Base-by-base conservation (phyloP, 1,140 invertebrate species). In the Heliconius hermathena region DNA sequence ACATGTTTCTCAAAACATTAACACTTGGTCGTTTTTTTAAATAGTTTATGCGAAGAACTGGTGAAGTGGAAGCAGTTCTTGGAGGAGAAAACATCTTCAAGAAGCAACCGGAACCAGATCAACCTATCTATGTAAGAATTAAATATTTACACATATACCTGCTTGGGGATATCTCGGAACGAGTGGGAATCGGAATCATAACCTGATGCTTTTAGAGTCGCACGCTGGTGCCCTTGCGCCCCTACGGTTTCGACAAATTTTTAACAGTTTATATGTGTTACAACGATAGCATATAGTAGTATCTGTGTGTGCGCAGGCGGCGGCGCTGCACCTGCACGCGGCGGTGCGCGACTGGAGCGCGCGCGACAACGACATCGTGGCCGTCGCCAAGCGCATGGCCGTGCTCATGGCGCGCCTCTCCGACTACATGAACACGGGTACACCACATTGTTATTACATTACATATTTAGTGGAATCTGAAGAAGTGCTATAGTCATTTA, bases 301-400 rank as follows among this genome's bases (percentile, higher is more conserved):
- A n/a, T n/a, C n/a, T n/a, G n/a, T n/a, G n/a, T n/a, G n/a, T n/a
- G n/a, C n/a, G n/a, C n/a, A 99, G 98, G 98, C 99, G 95, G 99
- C 99, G 78, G 99, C 99, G 29, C 98, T 99, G 94, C 99, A 98
- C 81, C 95, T 99, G 20, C 99, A 99, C 94, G 97, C 99, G 95
- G 99, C 99, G 94, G 97, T 99, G 22, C 97, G 98, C 71, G 99
- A 99, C 91, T 99, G 99, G 99, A 99, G 98, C 1, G 99, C 98
- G 81, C 98, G 99, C 89, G 99, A 99, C 93, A 99, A 99, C 92
- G 99, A 99, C 87, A 98, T 99, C 78, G 99, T 99, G 85, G 98
- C 98, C 5, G 99, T 99, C 6, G 99, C 99, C n/a, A 99, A 99
- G 91, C 97, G 98, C 84, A 99, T 99, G 98, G 99, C 99, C 66